Base-by-base conservation (phyloP, 2,113 vertebrate species). In the Ptyas mucosa region DNA sequence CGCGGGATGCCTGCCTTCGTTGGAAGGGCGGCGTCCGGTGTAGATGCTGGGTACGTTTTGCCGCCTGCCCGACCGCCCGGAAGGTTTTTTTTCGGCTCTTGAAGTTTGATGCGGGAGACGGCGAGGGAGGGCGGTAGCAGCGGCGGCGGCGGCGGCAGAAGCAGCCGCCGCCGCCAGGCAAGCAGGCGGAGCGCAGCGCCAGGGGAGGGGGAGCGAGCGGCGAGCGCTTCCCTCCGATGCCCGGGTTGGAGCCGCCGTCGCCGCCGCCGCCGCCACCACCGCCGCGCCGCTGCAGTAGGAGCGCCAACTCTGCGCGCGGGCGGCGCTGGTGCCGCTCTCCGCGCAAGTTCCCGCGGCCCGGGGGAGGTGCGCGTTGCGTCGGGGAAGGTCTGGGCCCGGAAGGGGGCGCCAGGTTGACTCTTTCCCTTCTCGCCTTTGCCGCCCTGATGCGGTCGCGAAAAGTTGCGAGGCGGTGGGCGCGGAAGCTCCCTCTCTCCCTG, bases 301-400 rank as follows among this genome's bases (percentile, higher is more conserved):
- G 91, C 69, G 87, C 93, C 88, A 90, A 94, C 93, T 88, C 93
- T 18, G 92, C 53, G 93, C 93, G 90, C 90, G 93, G 96, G 93
- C 93, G 95, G 89, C 93, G 94, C 94, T 91, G 93, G 58, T 88
- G 90, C 52, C 24, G 85, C 93, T 54, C 69, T 51, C 29, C 46
- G 90, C 55, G 55, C 91, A 95, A 92, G 93, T 95, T 54, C 34
- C 88, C 89, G 95, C 91, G 49, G 94, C 96, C 58, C 94, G 96
- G 55, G 94, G 95, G 91, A 49, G 52, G 93, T 91, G 96, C 97
- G 96, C 93, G 95, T 95, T 94, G 93, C 95, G 96, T 92, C 96
- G 95, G 93, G 85, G 94, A 93, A 89, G 95, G 95, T 94, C 94
- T 93, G 93, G 96, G 96, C 95, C 96, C 97, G 97, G 89, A 64